phyloP scores from a whole-genome alignment of 2,113 vertebrate species.

The Falco punctatus region DNA sequence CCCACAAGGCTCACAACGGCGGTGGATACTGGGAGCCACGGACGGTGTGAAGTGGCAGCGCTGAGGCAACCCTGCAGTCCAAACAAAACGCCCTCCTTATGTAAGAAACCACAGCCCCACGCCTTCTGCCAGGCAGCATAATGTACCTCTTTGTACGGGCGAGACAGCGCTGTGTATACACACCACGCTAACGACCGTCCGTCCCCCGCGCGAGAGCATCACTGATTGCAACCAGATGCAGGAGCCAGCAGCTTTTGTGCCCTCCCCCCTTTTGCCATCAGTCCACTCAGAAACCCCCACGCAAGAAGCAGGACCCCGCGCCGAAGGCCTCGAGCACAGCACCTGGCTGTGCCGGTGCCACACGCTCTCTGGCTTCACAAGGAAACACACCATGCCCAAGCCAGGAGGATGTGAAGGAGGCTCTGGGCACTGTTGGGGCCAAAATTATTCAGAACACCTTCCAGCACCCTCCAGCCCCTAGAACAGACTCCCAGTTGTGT shows the following conservation, averaged over 20 bases:
- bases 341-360: background rate
- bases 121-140: conserved; percentile 73
- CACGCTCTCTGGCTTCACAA: rapidly evolving
- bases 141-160: conserved; percentile 72
- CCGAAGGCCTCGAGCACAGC: background rate
- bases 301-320: background rate
- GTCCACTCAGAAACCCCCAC: rapidly evolving
- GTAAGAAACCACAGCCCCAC: conserved; percentile 73
- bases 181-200: background rate
- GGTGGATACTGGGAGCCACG: background rate
- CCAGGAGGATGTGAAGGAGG: background rate
- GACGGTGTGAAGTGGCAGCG: conserved; percentile 37
- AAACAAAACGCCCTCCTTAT: conserved; percentile 75
- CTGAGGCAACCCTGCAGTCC: conserved; percentile 51
- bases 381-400: background rate
- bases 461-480: background rate
- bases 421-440: background rate
- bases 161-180: background rate
- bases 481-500: background rate
- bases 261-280: background rate
- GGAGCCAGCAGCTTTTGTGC: background rate
- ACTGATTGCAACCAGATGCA: conserved; percentile 68
- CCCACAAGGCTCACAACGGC: background rate
- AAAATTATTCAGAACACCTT: background rate
- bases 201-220: conserved; percentile 19